A percentile compares a stretch with the other conserved stretches of the same genome.
Conservation (phyloP, 2,113 vertebrate species). For the Sinocyclocheilus anshuiensis region DNA sequence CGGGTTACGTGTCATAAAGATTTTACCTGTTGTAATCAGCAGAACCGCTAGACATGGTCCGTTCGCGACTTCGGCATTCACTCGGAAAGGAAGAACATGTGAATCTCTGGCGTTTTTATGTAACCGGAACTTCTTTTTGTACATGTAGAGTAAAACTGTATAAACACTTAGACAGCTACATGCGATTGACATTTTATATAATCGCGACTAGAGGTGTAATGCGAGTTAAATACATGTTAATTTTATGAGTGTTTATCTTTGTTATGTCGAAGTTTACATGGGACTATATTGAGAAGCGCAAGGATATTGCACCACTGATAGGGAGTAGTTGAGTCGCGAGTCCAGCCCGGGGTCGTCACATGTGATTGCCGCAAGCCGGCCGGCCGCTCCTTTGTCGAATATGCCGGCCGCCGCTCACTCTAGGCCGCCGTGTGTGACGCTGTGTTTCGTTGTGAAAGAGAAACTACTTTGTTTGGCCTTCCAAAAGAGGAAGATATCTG, state of each 20-base stretch:
- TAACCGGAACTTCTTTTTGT: slow-evolving; percentile 77
- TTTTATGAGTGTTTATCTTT: background rate
- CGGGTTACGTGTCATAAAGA: fast-evolving
- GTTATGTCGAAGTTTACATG: background rate
- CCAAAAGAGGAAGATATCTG: too few relatives aligned
- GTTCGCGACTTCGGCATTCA: slow-evolving; percentile 77
- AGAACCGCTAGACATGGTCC: slow-evolving; percentile 95
- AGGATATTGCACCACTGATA: slow-evolving; percentile 84
- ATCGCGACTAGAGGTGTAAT: background rate
- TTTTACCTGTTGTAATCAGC: slow-evolving; percentile 94
- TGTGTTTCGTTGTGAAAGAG: too few relatives aligned
- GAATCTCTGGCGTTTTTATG: slow-evolving; percentile 81
- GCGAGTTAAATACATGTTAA: background rate
- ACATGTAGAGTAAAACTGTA: background rate
- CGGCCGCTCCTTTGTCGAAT: too few relatives aligned
- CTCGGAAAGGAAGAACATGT: slow-evolving; percentile 85
- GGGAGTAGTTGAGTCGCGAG: slow-evolving; percentile 47
- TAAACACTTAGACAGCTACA: background rate
- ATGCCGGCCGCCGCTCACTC: too few relatives aligned
- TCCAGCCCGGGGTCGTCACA: too few relatives aligned
- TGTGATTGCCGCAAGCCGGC: too few relatives aligned
- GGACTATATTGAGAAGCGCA: slow-evolving; percentile 77
- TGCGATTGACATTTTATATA: fast-evolving
- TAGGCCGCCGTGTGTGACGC: too few relatives aligned
- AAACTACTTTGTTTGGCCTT: too few relatives aligned